Base-by-base conservation (phyloP, 1,140 invertebrate genomes). In the Popillia japonica region DNA sequence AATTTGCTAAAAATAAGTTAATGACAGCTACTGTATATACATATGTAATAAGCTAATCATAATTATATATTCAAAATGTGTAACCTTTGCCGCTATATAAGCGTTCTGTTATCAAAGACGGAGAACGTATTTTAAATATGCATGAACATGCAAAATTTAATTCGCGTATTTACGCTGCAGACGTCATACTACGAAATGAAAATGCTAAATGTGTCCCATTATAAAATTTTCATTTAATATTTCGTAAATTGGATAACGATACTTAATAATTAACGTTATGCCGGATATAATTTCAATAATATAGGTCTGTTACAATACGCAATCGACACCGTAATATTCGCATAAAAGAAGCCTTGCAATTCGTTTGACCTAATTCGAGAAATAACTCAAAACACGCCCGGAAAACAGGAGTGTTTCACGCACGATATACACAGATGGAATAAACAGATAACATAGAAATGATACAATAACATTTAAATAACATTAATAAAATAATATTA, bases 351-450 rank as follows among this genome's bases (percentile, higher is more conserved):
- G 61, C 61, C 61, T 68, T 68, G 61, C 61, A 68, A 68, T 68
- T 22, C 22, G 20, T 68, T 74, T 74, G 72, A 74, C 72, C 72
- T 27, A 74, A 74, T 74, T 74, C 40, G 41, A 40, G 34, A 41
- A 74, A 74, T 41, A 74, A 76, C 40, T 48, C 23, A 76, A 59
- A 59, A 48, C 75, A 61, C 75, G 27, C 75, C 41, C 75, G 27
- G 23, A 76, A 76, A 55, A 76, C 20, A 59, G 27, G 27, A 23
- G 14, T 17, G 73, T 75, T 23, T 11, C 11, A 44, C 8, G 42
- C 4, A 34, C 27, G 27, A 34, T 42, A 34, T 48, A 75, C 40
- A 44, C 9, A 40, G 14, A 75, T 40, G 14, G n/a, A 74, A 7
- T 22, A 34, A 22, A 34, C 14, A 72, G 64, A 72, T 11, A 72